phyloP scores from a whole-genome alignment of 2,797 vertebrate genomes.

The Malacoctenus gilli region DNA sequence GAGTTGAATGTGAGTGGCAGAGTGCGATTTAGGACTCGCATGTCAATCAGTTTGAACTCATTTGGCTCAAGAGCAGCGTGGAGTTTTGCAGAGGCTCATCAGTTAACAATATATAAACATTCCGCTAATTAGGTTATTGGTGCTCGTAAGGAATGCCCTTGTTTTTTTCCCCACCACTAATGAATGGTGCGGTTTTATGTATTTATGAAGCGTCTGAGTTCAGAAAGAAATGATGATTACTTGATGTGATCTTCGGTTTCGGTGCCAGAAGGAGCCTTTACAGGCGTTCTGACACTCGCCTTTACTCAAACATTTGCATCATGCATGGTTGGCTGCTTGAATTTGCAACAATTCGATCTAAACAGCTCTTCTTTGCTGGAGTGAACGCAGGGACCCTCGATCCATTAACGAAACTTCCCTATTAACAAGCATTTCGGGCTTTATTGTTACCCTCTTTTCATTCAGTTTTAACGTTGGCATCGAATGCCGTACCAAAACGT shows the following conservation, averaged over 20 bases:
- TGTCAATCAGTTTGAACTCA: constrained; percentile 5
- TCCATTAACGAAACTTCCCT: too few relatives aligned
- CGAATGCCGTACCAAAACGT: too few relatives aligned
- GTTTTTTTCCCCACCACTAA: background rate
- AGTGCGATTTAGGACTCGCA: constrained; percentile 2
- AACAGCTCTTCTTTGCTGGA: too few relatives aligned
- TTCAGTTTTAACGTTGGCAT: too few relatives aligned
- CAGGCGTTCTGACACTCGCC: background rate
- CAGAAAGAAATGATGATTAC: background rate
- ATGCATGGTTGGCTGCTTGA: too few relatives aligned
- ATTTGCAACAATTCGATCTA: too few relatives aligned
- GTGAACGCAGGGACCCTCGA: constrained; percentile 1
- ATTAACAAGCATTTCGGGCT: too few relatives aligned
- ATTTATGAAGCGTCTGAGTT: background rate
- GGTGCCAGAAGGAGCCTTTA: constrained; percentile 7
- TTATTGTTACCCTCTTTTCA: too few relatives aligned
- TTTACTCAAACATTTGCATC: too few relatives aligned
- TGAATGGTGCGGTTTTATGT: background rate
- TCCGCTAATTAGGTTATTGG: background rate
- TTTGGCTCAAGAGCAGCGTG: constrained; percentile 3
- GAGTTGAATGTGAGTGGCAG: constrained; percentile 8
- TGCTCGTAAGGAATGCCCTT: background rate
- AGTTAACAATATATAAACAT: background rate
- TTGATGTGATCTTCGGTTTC: background rate
- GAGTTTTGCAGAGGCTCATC: constrained; percentile 4